phyloP scores from a whole-genome alignment of 2,113 vertebrate species.

The Lampris megalopsis region DNA sequence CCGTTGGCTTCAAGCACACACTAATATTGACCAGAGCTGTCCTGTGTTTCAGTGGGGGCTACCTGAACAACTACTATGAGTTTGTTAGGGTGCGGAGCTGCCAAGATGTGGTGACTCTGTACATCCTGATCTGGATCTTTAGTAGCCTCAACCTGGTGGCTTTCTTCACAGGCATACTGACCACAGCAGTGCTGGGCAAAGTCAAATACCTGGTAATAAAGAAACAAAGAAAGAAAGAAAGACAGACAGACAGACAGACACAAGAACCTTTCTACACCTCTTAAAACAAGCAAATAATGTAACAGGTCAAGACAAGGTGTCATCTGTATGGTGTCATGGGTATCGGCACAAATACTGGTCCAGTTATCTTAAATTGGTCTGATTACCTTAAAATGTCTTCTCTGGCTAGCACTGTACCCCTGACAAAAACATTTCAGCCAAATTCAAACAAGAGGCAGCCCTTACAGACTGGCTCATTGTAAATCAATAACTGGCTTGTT shows the following conservation, averaged over 20 bases:
- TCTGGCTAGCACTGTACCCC: too few species aligned
- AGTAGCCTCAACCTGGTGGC: constrained; percentile 73
- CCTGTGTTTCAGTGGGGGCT: constrained; percentile 73
- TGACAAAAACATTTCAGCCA: too few species aligned
- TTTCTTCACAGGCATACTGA: constrained; percentile 74
- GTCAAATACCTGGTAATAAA: constrained; percentile 71
- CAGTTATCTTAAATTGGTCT: background rate
- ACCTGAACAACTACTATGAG: constrained; percentile 80
- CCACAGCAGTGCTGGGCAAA: constrained; percentile 77
- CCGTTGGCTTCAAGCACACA: background rate
- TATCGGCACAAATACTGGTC: too few species aligned
- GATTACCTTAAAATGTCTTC: background rate
- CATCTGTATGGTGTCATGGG: too few species aligned
- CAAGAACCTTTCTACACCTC: background rate
- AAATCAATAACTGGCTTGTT: too few species aligned
- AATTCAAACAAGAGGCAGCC: too few species aligned
- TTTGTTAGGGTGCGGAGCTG: constrained; percentile 81
- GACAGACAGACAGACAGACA: constrained; percentile 14
- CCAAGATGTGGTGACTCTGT: constrained; percentile 73
- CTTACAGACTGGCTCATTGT: too few species aligned
- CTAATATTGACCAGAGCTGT: background rate
- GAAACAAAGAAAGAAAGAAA: background rate
- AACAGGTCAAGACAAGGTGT: too few species aligned
- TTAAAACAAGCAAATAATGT: too few species aligned
- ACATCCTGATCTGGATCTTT: constrained; percentile 77